Base-by-base conservation (phyloP, 1,140 invertebrate genomes). In the Subanguina moxae region DNA sequence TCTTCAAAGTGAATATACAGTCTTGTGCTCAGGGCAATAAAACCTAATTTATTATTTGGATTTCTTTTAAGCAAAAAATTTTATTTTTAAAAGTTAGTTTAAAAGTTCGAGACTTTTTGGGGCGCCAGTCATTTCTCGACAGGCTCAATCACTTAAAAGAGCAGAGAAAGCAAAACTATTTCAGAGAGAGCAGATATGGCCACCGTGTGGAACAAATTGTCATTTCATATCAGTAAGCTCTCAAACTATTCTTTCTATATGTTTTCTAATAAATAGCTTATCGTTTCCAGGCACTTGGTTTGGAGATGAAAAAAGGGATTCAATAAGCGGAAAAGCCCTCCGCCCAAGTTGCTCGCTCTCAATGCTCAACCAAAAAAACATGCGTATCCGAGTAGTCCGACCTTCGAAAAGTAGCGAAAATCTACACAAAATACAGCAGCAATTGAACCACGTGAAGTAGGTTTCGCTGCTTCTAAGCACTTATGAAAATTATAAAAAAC, bases 331-430 rank as follows among this genome's bases (percentile, higher is more conserved):
- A 21, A 67, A 61, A 11, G 19, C 27, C 17, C 48, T 81, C 19
- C 76, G 78, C 32, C 74, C 78, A 25, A 73, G 70, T 17, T 68
- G 70, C 46, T 80, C 78, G 30, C 65, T 80, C n/a, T 78, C 80
- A 27, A 69, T 73, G 27, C 73, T 80, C 21, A 80, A 81, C 65
- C 80, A 83, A 62, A 78, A 78, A 66, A 69, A 73, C 59, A 57
- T 72, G 42, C 42, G 62, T 62, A 58, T 73, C 38, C 45, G 63
- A 17, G 67, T 80, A n/a, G 82, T 79, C 15, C 56, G 74, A 25
- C 52, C 76, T 21, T 83, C 78, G 27, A 80, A 77, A 46, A 76
- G 71, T 19, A 74, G 80, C 1, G 78, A 80, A 56, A 80, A 80
- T 70, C 67, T 80, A 23, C 70, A 80, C 30, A 61, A 64, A 46